Base-by-base conservation (phyloP, 2,113 vertebrate species). In the Lutjanus erythropterus region DNA sequence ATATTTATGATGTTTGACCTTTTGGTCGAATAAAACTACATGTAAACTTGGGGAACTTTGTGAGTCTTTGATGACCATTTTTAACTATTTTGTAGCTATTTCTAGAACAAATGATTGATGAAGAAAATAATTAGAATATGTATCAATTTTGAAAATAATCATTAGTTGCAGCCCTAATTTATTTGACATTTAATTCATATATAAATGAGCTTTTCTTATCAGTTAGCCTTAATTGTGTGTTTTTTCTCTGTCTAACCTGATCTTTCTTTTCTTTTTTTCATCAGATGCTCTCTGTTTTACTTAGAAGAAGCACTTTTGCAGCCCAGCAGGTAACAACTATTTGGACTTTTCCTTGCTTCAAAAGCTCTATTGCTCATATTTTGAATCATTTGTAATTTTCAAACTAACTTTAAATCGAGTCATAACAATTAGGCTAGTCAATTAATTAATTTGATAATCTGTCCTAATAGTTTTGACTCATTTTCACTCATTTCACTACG, bases 231-330 rank as follows among this genome's bases (percentile, higher is more conserved):
- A 10, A 35, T 31, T 60, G 16, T 29, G 49, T 60, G 2, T 23
- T 27, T 25, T 16, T 78, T 0, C 2, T 44, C 3, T 52, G 12
- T 16, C 39, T 33, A 23, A 58, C n/a, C 0, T 15, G 3, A 44
- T 27, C 0, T 75, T 6, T 68, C 4, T 69, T 46, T 11, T 3
- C 25, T 33, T 35, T 66, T n/a, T 73, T 64, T 44, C 37, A 37
- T 75, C 56, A 92, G 90, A 91, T 92, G 90, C 12, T 91, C 11
- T 69, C 83, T 47, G 21, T 64, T 35, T 8, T 71, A 33, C 65
- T 89, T 14, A 69, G 62, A 88, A 80, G 83, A 89, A 44, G 75
- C 82, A 21, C 42, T 0, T 16, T 86, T 21, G 80, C 80, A 60
- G 47, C 81, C 19, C 78, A 68, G n/a, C 86, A 80, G 90, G 90